phyloP scores from a whole-genome alignment of 2,113 vertebrate genomes.

The Columba livia region DNA sequence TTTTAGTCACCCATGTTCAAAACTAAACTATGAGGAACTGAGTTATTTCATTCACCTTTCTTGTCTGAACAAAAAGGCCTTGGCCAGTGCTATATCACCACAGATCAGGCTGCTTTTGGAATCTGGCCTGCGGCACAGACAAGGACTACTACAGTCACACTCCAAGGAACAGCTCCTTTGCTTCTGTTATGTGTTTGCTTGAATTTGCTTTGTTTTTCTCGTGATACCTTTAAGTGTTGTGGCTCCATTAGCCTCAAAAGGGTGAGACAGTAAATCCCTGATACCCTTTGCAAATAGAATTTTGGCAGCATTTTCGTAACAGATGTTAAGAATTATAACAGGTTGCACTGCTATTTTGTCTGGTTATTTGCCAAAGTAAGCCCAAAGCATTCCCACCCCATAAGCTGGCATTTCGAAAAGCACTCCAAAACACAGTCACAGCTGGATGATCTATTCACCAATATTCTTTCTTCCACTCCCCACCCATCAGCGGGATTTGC shows the following conservation, averaged over 20 bases:
- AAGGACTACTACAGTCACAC: not conserved
- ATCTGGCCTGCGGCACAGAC: not conserved
- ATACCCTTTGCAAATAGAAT: not conserved
- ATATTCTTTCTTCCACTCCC: not conserved
- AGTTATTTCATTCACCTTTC: not conserved
- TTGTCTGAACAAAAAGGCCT: not conserved
- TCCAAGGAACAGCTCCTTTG: not conserved
- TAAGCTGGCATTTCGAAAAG: not conserved
- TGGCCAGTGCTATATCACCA: fast-evolving
- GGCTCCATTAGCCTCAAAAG: not conserved
- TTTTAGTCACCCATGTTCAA: not conserved
- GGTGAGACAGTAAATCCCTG: not conserved
- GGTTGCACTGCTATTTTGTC: not conserved
- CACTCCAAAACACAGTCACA: not conserved
- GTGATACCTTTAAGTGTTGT: not conserved
- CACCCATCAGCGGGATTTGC: not conserved
- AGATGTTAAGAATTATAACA: not conserved
- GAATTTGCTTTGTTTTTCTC: not conserved
- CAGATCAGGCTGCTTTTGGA: not conserved
- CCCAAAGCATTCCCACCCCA: not conserved
- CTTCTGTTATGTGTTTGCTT: not conserved
- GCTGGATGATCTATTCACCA: not conserved
- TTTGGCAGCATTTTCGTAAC: not conserved
- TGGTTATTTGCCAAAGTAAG: not conserved
- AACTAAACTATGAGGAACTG: not conserved